These are phyloP conservation scores for Coranthus polyacanthus DNA, from an alignment of 2,797 vertebrate species.

Conservation along the genomic window DNA sequence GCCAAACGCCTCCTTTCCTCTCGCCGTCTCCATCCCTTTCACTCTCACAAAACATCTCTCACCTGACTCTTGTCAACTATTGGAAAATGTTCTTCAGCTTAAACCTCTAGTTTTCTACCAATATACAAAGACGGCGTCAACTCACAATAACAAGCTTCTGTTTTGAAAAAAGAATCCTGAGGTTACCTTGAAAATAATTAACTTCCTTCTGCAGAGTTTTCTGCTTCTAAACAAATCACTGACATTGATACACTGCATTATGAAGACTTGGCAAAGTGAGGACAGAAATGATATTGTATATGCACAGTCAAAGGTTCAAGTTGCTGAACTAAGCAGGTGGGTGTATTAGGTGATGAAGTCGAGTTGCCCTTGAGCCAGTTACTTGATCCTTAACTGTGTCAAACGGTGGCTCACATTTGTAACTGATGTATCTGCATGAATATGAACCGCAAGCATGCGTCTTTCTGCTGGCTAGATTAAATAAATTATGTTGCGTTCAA, in stretches of 20 bases:
- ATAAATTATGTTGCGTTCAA: constrained; percentile 3
- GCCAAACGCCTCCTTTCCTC: constrained; percentile 2
- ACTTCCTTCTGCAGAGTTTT: background rate
- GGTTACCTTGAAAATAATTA: background rate
- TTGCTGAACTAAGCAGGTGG: background rate
- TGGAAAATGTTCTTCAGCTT: background rate
- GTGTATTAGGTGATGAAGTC: background rate
- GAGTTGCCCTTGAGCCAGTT: constrained; percentile 6
- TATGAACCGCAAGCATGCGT: background rate
- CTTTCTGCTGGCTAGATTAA: background rate
- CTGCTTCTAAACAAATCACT: background rate
- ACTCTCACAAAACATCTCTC: no score
- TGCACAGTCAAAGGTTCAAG: constrained; percentile 12
- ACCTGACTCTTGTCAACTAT: constrained; percentile 2
- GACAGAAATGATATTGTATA: background rate
- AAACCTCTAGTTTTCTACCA: background rate
- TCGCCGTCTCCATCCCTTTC: no score
- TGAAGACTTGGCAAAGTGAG: background rate
- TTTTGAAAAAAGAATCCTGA: background rate
- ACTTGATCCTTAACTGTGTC: background rate
- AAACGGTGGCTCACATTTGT: constrained; percentile 4
- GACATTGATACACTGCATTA: background rate
- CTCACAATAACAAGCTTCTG: background rate
- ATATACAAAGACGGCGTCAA: no score
- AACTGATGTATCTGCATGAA: background rate